Evolutionary conservation across 2,888 invertebrate species (phyloP), one percentile per base, ranked within the genome.

Genomic region (Bombylius discolor): DNA sequence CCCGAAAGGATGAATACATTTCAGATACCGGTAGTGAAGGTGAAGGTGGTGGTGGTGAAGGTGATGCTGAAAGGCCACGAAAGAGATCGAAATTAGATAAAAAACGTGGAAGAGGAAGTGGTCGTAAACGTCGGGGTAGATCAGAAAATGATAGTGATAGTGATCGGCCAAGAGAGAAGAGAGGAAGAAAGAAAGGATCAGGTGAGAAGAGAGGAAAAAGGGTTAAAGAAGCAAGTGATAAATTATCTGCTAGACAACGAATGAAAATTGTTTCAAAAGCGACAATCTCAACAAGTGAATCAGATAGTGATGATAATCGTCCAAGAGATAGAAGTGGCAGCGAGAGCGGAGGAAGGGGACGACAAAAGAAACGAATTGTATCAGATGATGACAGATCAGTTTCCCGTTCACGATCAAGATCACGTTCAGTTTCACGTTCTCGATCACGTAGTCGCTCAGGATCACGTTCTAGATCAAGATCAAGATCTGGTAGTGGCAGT

Each of bases 221-320:
- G 14, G 50, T 56, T 23, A 57, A 61, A 45, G 52, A 56, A 51
- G 49, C 64, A 65, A 11, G 68, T 64, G 57, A 66, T 64, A 51
- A 32, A 4, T 46, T 53, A 12, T 81, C 88, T 46, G 81, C 85
- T 9, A 93, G 91, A 72, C 91, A 93, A 70, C 86, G 92, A 49
- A 81, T 86, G 61, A 85, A 91, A 67, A 87, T 95, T 68, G 86
- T 93, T 0, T 96, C 96, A 0, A 96, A 96, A 70, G 96, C 89
- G 57, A 93, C 92, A 0, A 95, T 97, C 62, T 96, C 95, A 0
- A 93, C 94, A 0, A 88, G 88, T 59, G 91, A 90, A 67, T 89
- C 89, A 0, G 84, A 82, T 62, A 86, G 86, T 60, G 84, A 84
- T 55, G 75, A 70, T 51, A 67, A 65, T 54, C 73, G 74, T 60